phyloP scores from a whole-genome alignment of 2,888 invertebrate species.

The Phrixothrix hirtus region DNA sequence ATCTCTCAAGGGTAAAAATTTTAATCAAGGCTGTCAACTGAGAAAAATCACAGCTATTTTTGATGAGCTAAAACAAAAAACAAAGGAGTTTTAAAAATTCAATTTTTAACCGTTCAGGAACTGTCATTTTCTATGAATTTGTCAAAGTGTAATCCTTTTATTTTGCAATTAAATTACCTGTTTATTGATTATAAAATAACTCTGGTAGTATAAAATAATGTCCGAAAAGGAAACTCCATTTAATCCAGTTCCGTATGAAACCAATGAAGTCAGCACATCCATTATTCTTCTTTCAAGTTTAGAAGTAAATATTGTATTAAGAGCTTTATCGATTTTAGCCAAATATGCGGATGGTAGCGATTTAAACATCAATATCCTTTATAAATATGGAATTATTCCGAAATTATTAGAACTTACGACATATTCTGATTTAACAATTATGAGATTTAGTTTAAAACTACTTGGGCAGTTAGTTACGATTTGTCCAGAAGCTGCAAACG shows the following conservation, averaged over 20 bases:
- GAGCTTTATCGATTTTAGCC: slow-evolving; percentile 11
- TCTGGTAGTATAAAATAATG: no score
- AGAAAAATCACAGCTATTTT: no score
- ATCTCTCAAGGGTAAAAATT: no score
- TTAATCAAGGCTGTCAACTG: no score
- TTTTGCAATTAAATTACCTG: no score
- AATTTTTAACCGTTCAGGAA: no score
- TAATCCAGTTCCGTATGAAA: slow-evolving; percentile 20
- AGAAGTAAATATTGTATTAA: slow-evolving; percentile 16
- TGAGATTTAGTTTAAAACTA: slow-evolving; percentile 17
- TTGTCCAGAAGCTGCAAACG: slow-evolving; percentile 4
- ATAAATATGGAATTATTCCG: slow-evolving; percentile 15
- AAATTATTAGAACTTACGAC: slow-evolving; percentile 7
- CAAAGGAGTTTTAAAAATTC: no score
- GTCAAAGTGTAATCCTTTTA: no score
- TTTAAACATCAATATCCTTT: slow-evolving; percentile 11
- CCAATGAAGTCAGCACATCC: slow-evolving; percentile 22
- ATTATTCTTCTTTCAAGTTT: slow-evolving; percentile 14
- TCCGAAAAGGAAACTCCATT: slow-evolving; percentile 14
- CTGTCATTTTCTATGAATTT: no score
- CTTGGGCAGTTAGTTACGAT: slow-evolving; percentile 15
- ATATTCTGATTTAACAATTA: slow-evolving; percentile 8
- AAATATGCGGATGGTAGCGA: slow-evolving; percentile 16
- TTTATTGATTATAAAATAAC: no score
- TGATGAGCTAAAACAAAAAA: no score